Evolutionary conservation across 2,888 invertebrate genomes (phyloP).

Genomic region (Cephonodes hylas): DNA sequence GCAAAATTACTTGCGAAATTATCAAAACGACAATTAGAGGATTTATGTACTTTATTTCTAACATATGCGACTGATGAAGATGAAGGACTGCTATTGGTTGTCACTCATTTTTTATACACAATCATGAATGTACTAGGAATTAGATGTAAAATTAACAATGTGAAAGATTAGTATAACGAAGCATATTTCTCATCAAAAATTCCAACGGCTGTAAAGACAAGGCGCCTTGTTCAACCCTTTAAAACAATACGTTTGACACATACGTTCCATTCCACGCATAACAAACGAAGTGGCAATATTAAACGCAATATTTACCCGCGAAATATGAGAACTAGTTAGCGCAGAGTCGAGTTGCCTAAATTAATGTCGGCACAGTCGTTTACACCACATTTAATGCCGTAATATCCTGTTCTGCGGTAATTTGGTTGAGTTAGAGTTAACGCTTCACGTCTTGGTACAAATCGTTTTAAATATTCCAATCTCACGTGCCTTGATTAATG

Average conservation of each 20-base stretch:
- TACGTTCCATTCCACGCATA: conserved; percentile 5
- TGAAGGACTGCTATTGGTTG: no score
- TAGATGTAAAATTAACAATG: no score
- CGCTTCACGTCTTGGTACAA: not conserved
- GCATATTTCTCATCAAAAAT: no score
- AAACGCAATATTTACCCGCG: conserved; percentile 6
- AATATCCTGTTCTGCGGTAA: conserved; percentile 7
- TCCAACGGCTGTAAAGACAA: not conserved
- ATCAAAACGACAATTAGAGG: no score
- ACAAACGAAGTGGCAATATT: not conserved
- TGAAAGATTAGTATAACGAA: no score
- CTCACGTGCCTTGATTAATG: conserved; percentile 4
- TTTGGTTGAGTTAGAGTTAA: conserved; percentile 1
- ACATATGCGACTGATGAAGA: no score
- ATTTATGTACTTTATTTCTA: no score
- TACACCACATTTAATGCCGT: not conserved
- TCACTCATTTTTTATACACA: no score
- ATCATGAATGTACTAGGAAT: no score
- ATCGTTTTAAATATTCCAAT: not conserved
- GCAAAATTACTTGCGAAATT: no score
- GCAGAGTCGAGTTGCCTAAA: not conserved
- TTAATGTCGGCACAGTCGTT: conserved; percentile 6
- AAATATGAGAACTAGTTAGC: conserved; percentile 7
- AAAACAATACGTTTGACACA: not conserved
- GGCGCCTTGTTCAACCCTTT: not conserved